Evolutionary conservation across 1,140 invertebrate species (phyloP), one percentile per base, ranked within the genome.

Genomic region (Drosophila pallidifrons): DNA sequence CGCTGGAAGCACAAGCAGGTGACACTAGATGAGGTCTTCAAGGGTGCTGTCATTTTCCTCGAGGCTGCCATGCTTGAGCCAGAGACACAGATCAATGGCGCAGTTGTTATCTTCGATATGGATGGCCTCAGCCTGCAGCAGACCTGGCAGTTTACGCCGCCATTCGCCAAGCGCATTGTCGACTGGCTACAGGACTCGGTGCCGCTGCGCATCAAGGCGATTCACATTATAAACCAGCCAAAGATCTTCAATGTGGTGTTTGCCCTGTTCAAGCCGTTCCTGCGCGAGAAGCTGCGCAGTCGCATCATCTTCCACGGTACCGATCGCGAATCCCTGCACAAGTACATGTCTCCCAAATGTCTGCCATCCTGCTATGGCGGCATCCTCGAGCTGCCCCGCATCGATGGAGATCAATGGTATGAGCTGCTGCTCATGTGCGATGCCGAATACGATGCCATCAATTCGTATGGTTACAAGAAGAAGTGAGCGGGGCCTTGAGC

Each of bases 211-310:
- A 93, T 98, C 28, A 98, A 98, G 93, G 96, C 96, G 52, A 94
- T 98, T 49, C 97, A 98, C 82, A 95, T 98, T 58, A 94, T 98
- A 2, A 98, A 98, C 92, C 97, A 98, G 92, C 97, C 97, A 0
- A 96, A 96, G 77, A 94, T 98, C 52, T 98, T 98, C 93, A 97
- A 97, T 85, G 95, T 97, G 93, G 95, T 98, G 1, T 98, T 97
- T 92, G 94, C 96, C 7, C 94, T 98, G 8, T 96, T 98, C 92
- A 98, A 98, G 91, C 97, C 96, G 5, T 97, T 98, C 93, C 93
- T 98, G 0, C 94, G 94, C 45, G 96, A 96, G 76, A 97, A 97
- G 81, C 92, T 97, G 15, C 95, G 94, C 55, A 95, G 92, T 46
- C 94, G 96, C 52, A 97, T 97, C 47, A 94, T 96, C 51, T 97